Base-by-base conservation (phyloP, 2,888 invertebrate genomes). In the Chouioia cunea region DNA sequence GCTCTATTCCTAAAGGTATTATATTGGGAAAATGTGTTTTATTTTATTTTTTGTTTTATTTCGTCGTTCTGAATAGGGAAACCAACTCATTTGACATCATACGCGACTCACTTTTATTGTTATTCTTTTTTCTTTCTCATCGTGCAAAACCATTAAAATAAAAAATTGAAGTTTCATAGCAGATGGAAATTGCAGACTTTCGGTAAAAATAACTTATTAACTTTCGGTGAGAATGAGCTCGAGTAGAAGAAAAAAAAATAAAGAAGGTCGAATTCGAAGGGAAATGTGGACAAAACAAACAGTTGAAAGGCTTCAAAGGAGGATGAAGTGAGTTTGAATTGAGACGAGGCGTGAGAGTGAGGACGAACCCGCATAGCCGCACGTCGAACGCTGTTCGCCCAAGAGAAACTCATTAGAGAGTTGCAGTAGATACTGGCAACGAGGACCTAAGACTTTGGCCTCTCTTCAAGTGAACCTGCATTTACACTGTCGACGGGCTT, bases 361-460 rank as follows among this genome's bases (percentile, higher is more conserved):
- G 36, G 36, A 36, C 6, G 36, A 79, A 75, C 79, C 79, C 81
- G 79, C 81, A 83, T 81, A 80, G 48, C 27, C 43, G 80, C 79
- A 76, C 81, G 79, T 81, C 79, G 79, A 79, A 79, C 80, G 79
- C n/a, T n/a, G n/a, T 76, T 77, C 78, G 79, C 18, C 36, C 6
- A n/a, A 56, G 58, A 77, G 81, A 82, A 82, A 82, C 82, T 83
- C 82, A 81, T 82, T 81, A 82, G 79, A 75, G 81, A 82, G 80
- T 82, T 80, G 58, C 36, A 44, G 65, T 18, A 52, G 62, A 62
- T 56, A 62, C 36, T 48, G 22, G 54, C 36, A 48, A 22, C 22
- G 47, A 70, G 48, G 54, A 54, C 60, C 18, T 54, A 54, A 65
- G 70, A 69, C 47, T 52, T 10, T 16, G 20, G 10, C 16, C 15